Conservation (phyloP, 2,888 invertebrate species). For the Encarsia formosa region DNA sequence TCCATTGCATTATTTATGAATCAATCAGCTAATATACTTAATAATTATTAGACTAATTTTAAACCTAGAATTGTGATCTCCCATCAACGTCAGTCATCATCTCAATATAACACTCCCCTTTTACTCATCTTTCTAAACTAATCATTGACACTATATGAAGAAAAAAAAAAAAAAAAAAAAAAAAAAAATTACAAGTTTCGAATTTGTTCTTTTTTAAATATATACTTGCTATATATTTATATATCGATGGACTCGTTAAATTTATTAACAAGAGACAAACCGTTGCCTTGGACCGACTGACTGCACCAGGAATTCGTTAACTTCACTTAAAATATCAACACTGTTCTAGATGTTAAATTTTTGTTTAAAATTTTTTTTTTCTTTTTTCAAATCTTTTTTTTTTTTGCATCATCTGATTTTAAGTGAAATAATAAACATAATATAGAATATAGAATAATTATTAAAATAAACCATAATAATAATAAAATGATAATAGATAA, state of each 20-base stretch:
- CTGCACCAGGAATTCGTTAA: slow-evolving; percentile 44
- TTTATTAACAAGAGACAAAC: slow-evolving; percentile 24
- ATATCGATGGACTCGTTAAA: slow-evolving; percentile 20
- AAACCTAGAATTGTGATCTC: slow-evolving; percentile 52
- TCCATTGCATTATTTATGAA: slow-evolving; percentile 52
- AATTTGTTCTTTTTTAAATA: slow-evolving; percentile 22
- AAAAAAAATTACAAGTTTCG: slow-evolving; percentile 26
- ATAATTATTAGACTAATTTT: slow-evolving; percentile 52
- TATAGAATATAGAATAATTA: slow-evolving; percentile 45
- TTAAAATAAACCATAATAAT: slow-evolving; percentile 48
- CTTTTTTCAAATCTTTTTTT: too few relatives aligned
- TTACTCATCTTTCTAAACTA: slow-evolving; percentile 21
- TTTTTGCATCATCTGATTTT: slow-evolving; percentile 30
- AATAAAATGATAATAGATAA: slow-evolving; percentile 41
- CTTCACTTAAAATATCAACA: slow-evolving; percentile 28
- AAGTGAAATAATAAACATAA: slow-evolving; percentile 49
- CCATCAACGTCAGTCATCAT: slow-evolving; percentile 50
- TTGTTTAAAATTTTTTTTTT: too few relatives aligned
- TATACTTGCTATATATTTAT: too few relatives aligned
- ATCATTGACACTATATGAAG: slow-evolving; percentile 26
- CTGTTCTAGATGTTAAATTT: slow-evolving; percentile 25
- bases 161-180: slow-evolving; percentile 28
- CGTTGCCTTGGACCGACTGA: slow-evolving; percentile 38
- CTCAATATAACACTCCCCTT: slow-evolving; percentile 26
- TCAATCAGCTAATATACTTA: slow-evolving; percentile 52